Evolutionary conservation across 2,888 invertebrate species (phyloP).

Genomic region (Drosophila siamana): DNA sequence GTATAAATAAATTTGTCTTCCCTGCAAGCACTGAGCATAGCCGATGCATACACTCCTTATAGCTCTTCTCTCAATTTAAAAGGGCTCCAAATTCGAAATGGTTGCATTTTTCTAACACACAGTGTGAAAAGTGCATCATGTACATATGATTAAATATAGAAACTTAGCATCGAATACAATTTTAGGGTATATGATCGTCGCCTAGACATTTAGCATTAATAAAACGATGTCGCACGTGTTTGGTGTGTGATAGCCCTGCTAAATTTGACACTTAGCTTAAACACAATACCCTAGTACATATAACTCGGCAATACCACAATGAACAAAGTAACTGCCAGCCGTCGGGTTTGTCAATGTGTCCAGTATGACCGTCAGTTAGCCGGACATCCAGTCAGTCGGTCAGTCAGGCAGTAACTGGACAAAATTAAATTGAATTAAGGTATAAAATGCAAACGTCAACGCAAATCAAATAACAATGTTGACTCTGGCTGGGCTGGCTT

Average conservation of each 20-base stretch:
- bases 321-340: conserved; percentile 14
- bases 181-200: background rate
- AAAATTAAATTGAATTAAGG: conserved; percentile 73
- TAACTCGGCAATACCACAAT: conserved; percentile 41
- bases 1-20: conserved; percentile 27
- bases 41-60: background rate
- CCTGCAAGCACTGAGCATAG: conserved; percentile 6
- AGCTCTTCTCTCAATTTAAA: background rate
- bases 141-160: no score
- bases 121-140: no score
- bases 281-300: conserved; percentile 45
- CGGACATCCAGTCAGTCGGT: conserved; percentile 4
- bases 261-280: conserved; percentile 74
- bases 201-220: no score
- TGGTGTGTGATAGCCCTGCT: conserved; percentile 64
- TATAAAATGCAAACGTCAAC: conserved; percentile 75
- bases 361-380: background rate
- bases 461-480: conserved; percentile 75
- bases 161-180: background rate
- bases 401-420: conserved; percentile 8
- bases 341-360: no score
- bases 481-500: conserved; percentile 11
- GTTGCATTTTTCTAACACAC: no score
- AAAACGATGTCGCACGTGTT: conserved; percentile 63
- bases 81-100: no score